Evolutionary conservation across 1,140 invertebrate genomes (phyloP).

Genomic region (Calosoma granatense): DNA sequence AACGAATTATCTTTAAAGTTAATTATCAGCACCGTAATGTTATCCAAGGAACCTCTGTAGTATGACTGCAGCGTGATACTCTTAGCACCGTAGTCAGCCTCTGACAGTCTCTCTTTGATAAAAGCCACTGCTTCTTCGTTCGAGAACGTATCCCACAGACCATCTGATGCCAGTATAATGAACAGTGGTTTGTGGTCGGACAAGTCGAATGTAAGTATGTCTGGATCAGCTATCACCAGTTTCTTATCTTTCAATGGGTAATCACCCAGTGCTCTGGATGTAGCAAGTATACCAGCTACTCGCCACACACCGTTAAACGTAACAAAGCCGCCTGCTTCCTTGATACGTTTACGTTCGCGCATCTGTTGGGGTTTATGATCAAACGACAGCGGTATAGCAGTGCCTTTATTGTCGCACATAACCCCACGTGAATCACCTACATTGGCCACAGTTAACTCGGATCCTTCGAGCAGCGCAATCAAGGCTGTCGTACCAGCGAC

Average conservation of each 20-base stretch:
- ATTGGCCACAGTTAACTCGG: slow-evolving; percentile 82
- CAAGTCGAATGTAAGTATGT: slow-evolving; percentile 88
- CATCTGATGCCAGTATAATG: slow-evolving; percentile 87
- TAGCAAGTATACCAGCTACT: slow-evolving; percentile 91
- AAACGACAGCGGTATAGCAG: slow-evolving; percentile 84
- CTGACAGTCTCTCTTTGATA: slow-evolving; percentile 69
- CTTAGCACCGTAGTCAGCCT: slow-evolving; percentile 81
- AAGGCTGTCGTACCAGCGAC: slow-evolving; percentile 90
- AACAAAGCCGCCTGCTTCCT: slow-evolving; percentile 86
- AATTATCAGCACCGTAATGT: slow-evolving; percentile 89
- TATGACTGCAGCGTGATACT: slow-evolving; percentile 84
- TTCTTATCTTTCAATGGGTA: slow-evolving; percentile 91
- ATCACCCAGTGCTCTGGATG: slow-evolving; percentile 88
- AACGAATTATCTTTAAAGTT: slow-evolving; percentile 59
- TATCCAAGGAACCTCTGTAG: slow-evolving; percentile 84
- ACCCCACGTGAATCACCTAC: slow-evolving; percentile 93
- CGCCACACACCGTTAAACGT: slow-evolving; percentile 94
- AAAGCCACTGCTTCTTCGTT: slow-evolving; percentile 91
- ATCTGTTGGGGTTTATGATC: slow-evolving; percentile 93
- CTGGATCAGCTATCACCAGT: slow-evolving; percentile 88
- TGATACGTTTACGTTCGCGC: slow-evolving; percentile 76
- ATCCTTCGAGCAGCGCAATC: slow-evolving; percentile 74
- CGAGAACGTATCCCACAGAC: slow-evolving; percentile 89
- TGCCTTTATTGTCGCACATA: slow-evolving; percentile 82
- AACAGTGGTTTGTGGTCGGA: slow-evolving; percentile 78